Base-by-base conservation (phyloP, 1,140 invertebrate species). In the Aphelinus certus region DNA sequence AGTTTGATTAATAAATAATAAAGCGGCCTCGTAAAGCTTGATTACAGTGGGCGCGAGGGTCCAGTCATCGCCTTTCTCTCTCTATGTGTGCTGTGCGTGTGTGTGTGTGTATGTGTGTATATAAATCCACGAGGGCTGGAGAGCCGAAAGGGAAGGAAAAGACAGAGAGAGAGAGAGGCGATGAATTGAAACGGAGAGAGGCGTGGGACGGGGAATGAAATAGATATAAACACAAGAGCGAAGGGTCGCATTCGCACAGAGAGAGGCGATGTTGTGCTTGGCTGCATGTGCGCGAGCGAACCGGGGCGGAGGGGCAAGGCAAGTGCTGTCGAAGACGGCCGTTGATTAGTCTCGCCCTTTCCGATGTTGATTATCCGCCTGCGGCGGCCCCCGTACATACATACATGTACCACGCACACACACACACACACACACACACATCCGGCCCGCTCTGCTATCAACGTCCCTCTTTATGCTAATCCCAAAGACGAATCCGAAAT, bases 1-100 rank as follows among this genome's bases (percentile, higher is more conserved):
- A 79, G 73, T 66, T 58, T 76, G 76, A 80, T 80, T 80, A 79
- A 79, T 79, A 77, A 79, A 73, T 68, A 78, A 70, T 49, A 71
- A 70, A 68, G 61, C 74, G 58, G 60, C 26, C 26, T 26, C 26
- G 26, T 26, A 58, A 73, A 56, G 71, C 65, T 63, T 48, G 43
- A 63, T 63, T 63, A 43, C n/a, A 63, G 46, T 63, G 46, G 26
- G 26, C 26, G 26, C 26, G 26, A 26, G 26, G 26, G 26, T 26
- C 26, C 26, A 26, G 26, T 26, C 26, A 26, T 26, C 26, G 26
- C 26, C 26, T 26, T 26, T 26, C 26, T 26, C 26, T 26, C 26
- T 26, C 26, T 26, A n/a, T n/a, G n/a, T n/a, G n/a, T n/a, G n/a
- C 26, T 26, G 26, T 26, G 26, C 26, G 26, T 26, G 26, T 26